Conservation (phyloP, 2,888 invertebrate genomes). For the Apocheima hispidaria region DNA sequence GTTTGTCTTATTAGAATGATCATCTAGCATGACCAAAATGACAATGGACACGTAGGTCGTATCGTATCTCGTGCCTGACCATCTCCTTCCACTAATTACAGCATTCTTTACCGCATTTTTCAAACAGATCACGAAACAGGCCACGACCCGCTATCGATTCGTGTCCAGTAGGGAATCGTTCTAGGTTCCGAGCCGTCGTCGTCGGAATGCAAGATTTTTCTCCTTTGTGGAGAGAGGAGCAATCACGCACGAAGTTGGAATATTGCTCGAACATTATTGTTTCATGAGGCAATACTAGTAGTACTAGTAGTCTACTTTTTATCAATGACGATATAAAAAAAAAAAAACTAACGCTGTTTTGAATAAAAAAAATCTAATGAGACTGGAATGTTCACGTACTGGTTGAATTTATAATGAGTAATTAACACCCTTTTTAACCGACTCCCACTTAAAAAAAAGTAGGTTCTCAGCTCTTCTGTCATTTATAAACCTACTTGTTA, state of each 20-base stretch:
- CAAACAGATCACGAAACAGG: slow-evolving; percentile 80
- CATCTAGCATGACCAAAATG: neutral
- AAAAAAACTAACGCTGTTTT: too few species aligned
- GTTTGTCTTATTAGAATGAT: too few species aligned
- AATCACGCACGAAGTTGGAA: slow-evolving; percentile 37
- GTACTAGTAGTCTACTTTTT: neutral
- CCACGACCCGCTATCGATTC: slow-evolving; percentile 67
- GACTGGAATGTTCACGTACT: too few species aligned
- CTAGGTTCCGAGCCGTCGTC: slow-evolving; percentile 55
- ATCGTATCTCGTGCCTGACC: slow-evolving; percentile 48
- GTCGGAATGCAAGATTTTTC: slow-evolving; percentile 61
- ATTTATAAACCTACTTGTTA: too few species aligned
- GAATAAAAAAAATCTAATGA: too few species aligned
- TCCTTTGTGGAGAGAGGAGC: slow-evolving; percentile 51
- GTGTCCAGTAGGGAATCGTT: slow-evolving; percentile 64
- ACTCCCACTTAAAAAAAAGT: too few species aligned
- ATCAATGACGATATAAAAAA: neutral
- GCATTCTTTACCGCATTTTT: slow-evolving; percentile 73
- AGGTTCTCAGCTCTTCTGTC: too few species aligned
- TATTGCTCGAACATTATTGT: slow-evolving; percentile 10
- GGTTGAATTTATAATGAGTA: too few species aligned
- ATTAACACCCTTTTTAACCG: too few species aligned
- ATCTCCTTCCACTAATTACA: slow-evolving; percentile 74
- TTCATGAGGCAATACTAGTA: neutral
- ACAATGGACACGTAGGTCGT: slow-evolving; percentile 37